phyloP scores from a whole-genome alignment of 2,888 invertebrate species.

The Epistrophe grossulariae region DNA sequence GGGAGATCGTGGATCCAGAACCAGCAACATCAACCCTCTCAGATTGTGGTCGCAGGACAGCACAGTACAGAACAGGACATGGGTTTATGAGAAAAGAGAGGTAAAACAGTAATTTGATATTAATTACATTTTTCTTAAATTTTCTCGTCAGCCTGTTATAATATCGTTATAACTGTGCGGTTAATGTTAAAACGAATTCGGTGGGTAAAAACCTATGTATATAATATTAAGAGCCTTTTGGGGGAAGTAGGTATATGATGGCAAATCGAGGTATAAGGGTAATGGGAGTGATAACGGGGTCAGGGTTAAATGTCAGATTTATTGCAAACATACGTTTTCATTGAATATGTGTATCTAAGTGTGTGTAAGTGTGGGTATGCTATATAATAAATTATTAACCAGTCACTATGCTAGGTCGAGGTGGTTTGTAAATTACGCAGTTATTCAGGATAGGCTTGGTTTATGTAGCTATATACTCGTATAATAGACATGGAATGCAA shows the following conservation, averaged over 20 bases:
- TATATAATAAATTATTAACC: conserved; percentile 70
- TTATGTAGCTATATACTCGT: not conserved
- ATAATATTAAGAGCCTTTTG: not conserved
- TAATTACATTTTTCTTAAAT: conserved; percentile 57
- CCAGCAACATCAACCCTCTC: not conserved
- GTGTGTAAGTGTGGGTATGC: conserved; percentile 16
- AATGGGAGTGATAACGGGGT: conserved; percentile 45
- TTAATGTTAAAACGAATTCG: conserved; percentile 45
- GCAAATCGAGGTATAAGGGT: not conserved
- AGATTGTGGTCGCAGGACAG: conserved; percentile 44
- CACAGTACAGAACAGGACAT: not conserved
- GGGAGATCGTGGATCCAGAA: not conserved
- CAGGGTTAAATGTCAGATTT: conserved; percentile 69
- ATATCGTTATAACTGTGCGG: conserved; percentile 53
- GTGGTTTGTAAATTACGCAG: conserved; percentile 70
- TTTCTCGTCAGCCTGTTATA: conserved; percentile 44
- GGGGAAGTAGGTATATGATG: not conserved
- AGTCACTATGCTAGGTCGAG: conserved; percentile 60
- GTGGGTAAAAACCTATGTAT: not conserved
- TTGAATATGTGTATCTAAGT: not conserved
- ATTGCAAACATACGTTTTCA: conserved; percentile 62
- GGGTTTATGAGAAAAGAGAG: conserved; percentile 13
- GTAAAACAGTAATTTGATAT: conserved; percentile 57
- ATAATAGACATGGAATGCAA: not conserved
- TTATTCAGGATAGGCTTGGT: conserved; percentile 52